Percentiles rank a stretch among this genome's conserved stretches.
phyloP scores from a whole-genome alignment of 1,140 invertebrate species.

The Solenopsis invicta region DNA sequence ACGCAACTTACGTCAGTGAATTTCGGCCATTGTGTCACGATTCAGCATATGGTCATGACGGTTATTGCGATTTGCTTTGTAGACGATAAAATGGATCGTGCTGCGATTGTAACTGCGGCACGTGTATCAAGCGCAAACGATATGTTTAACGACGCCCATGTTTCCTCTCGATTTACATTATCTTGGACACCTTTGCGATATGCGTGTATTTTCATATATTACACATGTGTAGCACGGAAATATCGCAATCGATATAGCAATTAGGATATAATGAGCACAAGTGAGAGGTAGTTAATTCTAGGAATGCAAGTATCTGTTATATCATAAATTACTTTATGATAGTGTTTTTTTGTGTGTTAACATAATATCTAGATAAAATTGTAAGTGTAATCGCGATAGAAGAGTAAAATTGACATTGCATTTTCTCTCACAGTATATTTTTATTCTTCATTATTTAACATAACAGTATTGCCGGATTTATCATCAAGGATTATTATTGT shows the following conservation, averaged over 20 bases:
- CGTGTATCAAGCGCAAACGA: constrained; percentile 9
- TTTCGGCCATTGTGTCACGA: constrained; percentile 26
- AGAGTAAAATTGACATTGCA: background rate
- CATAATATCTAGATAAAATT: background rate
- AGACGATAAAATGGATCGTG: constrained; percentile 2
- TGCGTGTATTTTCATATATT: background rate
- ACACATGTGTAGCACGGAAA: background rate
- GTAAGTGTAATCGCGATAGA: background rate
- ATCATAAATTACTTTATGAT: background rate
- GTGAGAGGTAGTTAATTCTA: background rate
- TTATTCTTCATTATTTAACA: background rate
- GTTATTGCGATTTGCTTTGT: constrained; percentile 31
- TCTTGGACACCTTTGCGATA: background rate
- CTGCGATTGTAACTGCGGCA: background rate
- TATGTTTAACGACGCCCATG: constrained; percentile 30
- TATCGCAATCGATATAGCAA: constrained; percentile 21
- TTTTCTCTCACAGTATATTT: background rate
- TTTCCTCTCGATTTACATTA: constrained; percentile 7
- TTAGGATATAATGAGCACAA: background rate
- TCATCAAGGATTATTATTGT: background rate
- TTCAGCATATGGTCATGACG: background rate
- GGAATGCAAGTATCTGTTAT: no score
- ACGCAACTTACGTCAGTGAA: constrained; percentile 22
- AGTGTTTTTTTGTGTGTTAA: background rate
- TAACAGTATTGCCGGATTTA: background rate